Percentiles rank a stretch among this genome's conserved stretches.
These are phyloP conservation scores for Aleiodes testaceus DNA, from an alignment of 2,888 invertebrate species.

Conservation along the genomic window DNA sequence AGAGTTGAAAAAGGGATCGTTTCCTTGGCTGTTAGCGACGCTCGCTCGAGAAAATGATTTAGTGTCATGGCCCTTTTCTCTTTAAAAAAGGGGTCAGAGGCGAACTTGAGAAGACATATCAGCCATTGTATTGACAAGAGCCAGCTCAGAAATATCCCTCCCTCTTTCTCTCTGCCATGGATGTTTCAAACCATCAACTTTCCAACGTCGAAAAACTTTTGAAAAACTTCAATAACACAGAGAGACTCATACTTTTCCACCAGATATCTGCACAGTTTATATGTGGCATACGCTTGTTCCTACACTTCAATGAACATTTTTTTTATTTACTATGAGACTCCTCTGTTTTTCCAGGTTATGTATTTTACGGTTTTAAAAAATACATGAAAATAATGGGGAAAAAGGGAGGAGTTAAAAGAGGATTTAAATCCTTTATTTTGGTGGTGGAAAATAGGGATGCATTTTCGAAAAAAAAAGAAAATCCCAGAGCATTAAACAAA, in stretches of 20 bases:
- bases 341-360: too few species aligned
- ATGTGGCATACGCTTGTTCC: too few species aligned
- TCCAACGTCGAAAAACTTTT: not conserved
- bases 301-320: too few species aligned
- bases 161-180: conserved; percentile 36
- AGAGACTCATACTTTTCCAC: conserved; percentile 37
- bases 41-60: conserved; percentile 46
- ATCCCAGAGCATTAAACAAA: too few species aligned
- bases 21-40: conserved; percentile 45
- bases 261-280: too few species aligned
- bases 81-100: conserved; percentile 27
- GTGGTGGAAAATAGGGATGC: too few species aligned
- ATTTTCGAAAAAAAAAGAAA: too few species aligned
- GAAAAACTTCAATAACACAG: conserved; percentile 12
- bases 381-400: too few species aligned
- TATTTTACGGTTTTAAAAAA: too few species aligned
- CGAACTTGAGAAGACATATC: conserved; percentile 26
- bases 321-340: too few species aligned
- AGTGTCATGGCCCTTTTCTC: conserved; percentile 31
- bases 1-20: conserved; percentile 39
- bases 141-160: not conserved
- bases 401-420: too few species aligned
- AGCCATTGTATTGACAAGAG: conserved; percentile 36
- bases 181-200: conserved; percentile 28
- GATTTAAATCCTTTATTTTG: too few species aligned